phyloP scores from a whole-genome alignment of 2,797 vertebrate genomes.

The Falco concolor region DNA sequence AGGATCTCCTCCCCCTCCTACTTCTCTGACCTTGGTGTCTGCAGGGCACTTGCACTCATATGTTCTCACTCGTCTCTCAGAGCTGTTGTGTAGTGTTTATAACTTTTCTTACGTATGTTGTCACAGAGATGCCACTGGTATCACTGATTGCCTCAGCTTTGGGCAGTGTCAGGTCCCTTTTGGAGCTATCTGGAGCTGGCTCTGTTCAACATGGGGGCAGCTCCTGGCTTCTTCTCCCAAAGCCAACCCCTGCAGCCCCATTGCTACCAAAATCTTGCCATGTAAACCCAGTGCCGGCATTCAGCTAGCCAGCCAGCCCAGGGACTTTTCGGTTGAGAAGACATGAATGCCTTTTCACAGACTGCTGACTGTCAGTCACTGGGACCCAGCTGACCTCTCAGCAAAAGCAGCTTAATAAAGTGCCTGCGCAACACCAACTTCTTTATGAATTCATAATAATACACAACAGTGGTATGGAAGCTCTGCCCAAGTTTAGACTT shows the following conservation, averaged over 20 bases:
- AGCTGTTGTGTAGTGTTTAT: not conserved
- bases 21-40: not conserved
- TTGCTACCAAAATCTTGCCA: not conserved
- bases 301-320: not conserved
- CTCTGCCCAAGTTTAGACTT: not conserved
- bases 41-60: not conserved
- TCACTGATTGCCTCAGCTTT: not conserved
- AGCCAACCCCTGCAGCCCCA: not conserved
- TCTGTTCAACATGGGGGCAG: not conserved
- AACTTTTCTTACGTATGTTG: not conserved
- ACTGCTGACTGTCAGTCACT: not conserved
- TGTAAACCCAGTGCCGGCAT: fast-evolving
- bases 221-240: not conserved
- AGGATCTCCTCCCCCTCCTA: not conserved
- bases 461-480: not conserved
- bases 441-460: not conserved
- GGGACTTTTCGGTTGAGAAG: not conserved
- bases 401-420: not conserved
- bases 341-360: not conserved
- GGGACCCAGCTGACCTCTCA: not conserved
- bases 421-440: not conserved
- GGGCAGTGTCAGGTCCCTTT: not conserved
- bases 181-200: fast-evolving
- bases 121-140: fast-evolving
- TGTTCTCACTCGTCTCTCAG: not conserved